These are phyloP conservation scores for Cerastoderma edule DNA, from an alignment of 2,888 invertebrate genomes.

Conservation along the genomic window DNA sequence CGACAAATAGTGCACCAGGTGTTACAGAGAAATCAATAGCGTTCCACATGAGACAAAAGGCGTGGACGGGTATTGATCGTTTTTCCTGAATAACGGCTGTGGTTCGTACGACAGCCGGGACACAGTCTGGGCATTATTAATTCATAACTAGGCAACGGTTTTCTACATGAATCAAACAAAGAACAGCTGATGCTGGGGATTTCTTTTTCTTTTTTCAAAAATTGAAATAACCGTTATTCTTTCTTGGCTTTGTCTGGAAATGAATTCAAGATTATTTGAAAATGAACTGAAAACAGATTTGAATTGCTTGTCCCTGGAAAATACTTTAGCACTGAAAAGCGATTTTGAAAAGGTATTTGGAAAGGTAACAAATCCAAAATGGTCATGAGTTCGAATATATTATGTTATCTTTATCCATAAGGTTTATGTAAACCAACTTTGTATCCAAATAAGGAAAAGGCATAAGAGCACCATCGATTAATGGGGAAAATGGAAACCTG, in stretches of 20 bases:
- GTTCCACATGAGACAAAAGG: constrained; percentile 26
- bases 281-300: too few relatives aligned
- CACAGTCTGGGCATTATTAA: constrained; percentile 35
- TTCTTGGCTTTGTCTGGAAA: neutral
- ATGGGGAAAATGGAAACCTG: too few relatives aligned
- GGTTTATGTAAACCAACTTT: too few relatives aligned
- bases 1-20: constrained; percentile 28
- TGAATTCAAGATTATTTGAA: too few relatives aligned
- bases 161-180: constrained; percentile 21
- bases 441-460: too few relatives aligned
- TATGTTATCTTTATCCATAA: too few relatives aligned
- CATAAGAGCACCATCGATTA: too few relatives aligned
- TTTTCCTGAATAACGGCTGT: constrained; percentile 13
- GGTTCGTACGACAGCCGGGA: constrained; percentile 26
- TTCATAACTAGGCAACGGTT: constrained; percentile 53
- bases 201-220: constrained; percentile 10
- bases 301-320: too few relatives aligned
- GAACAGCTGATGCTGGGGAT: constrained; percentile 21
- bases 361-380: too few relatives aligned
- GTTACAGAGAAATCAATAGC: constrained; percentile 33
- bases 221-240: constrained; percentile 20
- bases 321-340: too few relatives aligned
- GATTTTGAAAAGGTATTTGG: too few relatives aligned
- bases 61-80: constrained; percentile 24
- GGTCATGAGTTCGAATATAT: too few relatives aligned